A percentile compares a stretch with the other conserved stretches of the same genome.
Conservation (phyloP, 2,888 invertebrate species). For the Biston betularia region DNA sequence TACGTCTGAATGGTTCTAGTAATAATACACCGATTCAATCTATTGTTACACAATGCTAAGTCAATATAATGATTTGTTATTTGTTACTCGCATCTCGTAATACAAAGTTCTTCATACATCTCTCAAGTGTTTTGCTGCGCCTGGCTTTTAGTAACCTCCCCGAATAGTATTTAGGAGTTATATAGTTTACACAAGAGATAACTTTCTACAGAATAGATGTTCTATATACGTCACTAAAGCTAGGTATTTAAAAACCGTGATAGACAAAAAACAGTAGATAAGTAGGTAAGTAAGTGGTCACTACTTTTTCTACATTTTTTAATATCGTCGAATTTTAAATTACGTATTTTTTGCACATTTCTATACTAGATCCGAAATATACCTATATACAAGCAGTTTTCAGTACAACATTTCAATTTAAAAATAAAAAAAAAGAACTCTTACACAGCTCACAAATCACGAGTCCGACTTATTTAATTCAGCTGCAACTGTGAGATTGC, state of each 20-base stretch:
- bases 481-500: conserved; percentile 11
- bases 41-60: conserved; percentile 27
- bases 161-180: too few relatives aligned
- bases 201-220: neutral
- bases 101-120: neutral
- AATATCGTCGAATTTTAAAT: too few relatives aligned
- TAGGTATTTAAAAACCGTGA: too few relatives aligned
- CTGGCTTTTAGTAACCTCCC: neutral
- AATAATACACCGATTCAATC: conserved; percentile 29
- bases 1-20: conserved; percentile 26
- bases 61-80: conserved; percentile 22
- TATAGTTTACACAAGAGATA: neutral
- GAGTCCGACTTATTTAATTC: conserved; percentile 17
- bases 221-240: too few relatives aligned
- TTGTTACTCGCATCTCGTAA: conserved; percentile 1
- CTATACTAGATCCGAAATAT: too few relatives aligned
- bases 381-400: too few relatives aligned
- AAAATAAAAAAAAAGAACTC: neutral
- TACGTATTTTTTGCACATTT: too few relatives aligned
- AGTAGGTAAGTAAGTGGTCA: too few relatives aligned
- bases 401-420: neutral
- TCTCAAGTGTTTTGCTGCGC: neutral
- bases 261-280: too few relatives aligned
- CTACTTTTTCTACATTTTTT: too few relatives aligned
- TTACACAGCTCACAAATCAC: conserved; percentile 12